Evolutionary conservation across 2,888 invertebrate species (phyloP), one percentile per base, ranked within the genome.

Genomic region (Dryobota labecula): DNA sequence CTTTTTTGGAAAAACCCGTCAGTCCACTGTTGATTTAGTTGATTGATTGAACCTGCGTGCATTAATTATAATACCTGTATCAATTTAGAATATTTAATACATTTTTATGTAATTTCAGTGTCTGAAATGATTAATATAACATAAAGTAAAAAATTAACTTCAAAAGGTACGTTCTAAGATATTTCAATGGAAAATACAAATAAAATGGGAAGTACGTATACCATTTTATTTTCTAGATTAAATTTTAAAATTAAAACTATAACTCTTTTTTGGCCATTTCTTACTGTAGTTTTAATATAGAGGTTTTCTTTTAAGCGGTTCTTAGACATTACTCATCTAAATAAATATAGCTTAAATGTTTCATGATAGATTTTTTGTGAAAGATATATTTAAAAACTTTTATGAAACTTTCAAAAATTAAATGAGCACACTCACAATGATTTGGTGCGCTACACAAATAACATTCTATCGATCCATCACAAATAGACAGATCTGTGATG

Each of bases 201-300:
- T 38, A 43, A 36, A 57, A 30, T 43, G 36, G 20, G n/a, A 57
- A 47, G 47, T 72, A 45, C 18, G 15, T 41, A 36, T 18, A 71
- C 5, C n/a, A 51, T 72, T 72, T 73, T 56, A n/a, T 43, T 57
- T 57, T 73, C 5, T 2, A 33, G 38, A 73, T 73, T 30, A 45
- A 27, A 63, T 76, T 62, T 64, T 76, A 49, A 76, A 74, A 72
- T 66, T 62, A 76, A 72, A 72, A 62, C 57, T 66, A 43, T 76
- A 53, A 66, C 53, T 76, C 65, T 72, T 53, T 63, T 36, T 51
- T 20, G 18, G 57, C 57, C 41, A 4, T 76, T 63, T 76, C 36
- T 58, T 66, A 72, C 41, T 76, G 65, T 65, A 76, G 70, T 70
- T 75, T 75, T 75, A 75, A 70, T 75, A 53, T 36, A 70, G 58